Base-by-base conservation (phyloP, 2,888 invertebrate species). In the Drosophila mettleri region DNA sequence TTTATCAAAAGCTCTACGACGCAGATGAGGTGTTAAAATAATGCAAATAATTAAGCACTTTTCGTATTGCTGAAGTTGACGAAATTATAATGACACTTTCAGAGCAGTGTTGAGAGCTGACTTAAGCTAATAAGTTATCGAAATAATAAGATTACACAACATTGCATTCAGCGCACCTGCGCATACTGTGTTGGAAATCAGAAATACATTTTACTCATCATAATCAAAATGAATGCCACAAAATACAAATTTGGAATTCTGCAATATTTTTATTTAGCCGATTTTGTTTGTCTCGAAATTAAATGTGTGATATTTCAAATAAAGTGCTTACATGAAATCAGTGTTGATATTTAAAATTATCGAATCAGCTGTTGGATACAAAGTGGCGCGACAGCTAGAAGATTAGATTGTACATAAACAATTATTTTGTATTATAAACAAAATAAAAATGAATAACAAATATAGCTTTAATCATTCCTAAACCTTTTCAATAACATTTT, bases 11-110 rank as follows among this genome's bases (percentile, higher is more conserved):
- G 85, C 85, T 85, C 67, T 60, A 66, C 64, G 58, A 41, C 34
- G 54, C 39, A 69, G 51, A 27, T 64, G 60, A 64, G 59, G 67
- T 63, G 70, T 65, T 55, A 80, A 86, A 85, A 86, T 80, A 86
- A 88, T 78, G 86, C 86, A 88, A 86, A 86, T 82, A 80, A 78
- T 83, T 75, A 84, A 83, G 74, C 86, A 86, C 88, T 79, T 70
- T 52, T 64, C 68, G 62, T 54, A 66, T 83, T 71, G 61, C 78
- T 54, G 69, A 69, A 57, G 66, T 74, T 72, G 55, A 84, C 48
- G 88, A 84, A 84, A 84, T 84, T 71, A 83, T 84, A 82, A 82
- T 86, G 86, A 71, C 76, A 74, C 74, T 66, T 67, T 66, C 61
- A 16, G 9, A 8, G 12, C 5, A 74, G 59, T 55, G 55, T 61